phyloP scores from a whole-genome alignment of 2,113 vertebrate genomes.

The Panurus biarmicus region DNA sequence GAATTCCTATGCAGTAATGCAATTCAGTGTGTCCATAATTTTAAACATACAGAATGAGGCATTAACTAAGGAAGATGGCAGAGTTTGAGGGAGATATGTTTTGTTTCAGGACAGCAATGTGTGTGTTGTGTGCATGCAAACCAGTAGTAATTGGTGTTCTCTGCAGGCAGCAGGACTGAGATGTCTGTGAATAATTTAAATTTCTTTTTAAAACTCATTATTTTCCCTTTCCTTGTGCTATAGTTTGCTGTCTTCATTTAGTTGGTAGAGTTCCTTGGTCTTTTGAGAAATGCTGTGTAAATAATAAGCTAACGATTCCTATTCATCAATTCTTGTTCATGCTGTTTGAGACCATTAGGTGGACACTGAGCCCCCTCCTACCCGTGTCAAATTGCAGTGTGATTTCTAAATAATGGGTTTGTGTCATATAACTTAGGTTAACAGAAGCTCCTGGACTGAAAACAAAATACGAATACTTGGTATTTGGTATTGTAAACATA shows the following conservation, averaged over 20 bases:
- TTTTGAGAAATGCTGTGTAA: constrained; percentile 31
- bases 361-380: not conserved
- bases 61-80: not conserved
- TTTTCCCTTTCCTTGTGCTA: not conserved
- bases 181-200: not conserved
- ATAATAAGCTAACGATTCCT: constrained; percentile 2
- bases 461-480: not conserved
- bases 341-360: constrained; percentile 29
- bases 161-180: not conserved
- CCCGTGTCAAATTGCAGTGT: not conserved
- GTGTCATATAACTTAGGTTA: not conserved
- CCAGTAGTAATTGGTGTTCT: not conserved
- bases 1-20: not conserved
- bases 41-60: not conserved
- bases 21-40: not conserved
- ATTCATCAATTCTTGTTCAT: not conserved
- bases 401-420: constrained; percentile 50
- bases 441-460: not conserved
- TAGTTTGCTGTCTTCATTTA: not conserved
- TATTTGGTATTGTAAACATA: not conserved
- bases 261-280: not conserved
- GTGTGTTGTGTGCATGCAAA: not conserved
- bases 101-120: not conserved
- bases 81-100: not conserved
- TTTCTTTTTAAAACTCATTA: not conserved